Base-by-base conservation (phyloP, 2,113 vertebrate species). In the Ptilonorhynchus violaceus region DNA sequence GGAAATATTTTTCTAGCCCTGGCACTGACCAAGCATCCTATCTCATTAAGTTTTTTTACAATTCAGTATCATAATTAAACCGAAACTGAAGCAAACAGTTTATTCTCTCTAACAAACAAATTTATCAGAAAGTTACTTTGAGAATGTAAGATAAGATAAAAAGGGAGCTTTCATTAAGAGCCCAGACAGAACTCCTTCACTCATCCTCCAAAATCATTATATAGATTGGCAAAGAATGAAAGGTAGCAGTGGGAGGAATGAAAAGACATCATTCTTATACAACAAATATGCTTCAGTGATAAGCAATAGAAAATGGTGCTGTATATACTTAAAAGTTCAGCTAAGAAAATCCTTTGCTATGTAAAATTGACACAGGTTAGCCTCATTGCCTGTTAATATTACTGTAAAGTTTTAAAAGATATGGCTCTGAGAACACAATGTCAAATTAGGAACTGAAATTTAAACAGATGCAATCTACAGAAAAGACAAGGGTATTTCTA, bases 181-280 rank as follows among this genome's bases (percentile, higher is more conserved):
- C 39, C 68, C 39, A 89, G 83, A 78, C 56, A 91, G 22, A 84
- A 14, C 59, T 80, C 82, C 70, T 85, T 90, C 82, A 85, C 79
- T 94, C 72, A 92, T 70, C 46, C 82, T 96, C 67, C 63, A 86
- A 70, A 84, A 67, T 78, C 62, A 74, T 93, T 70, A 85, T 80
- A 27, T 42, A 86, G 76, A 96, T 69, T 88, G 89, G 82, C 73
- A 85, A 90, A 94, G 77, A 94, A 95, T 81, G 69, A 92, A 96
- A 97, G 74, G 79, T 92, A 94, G 78, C 24, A 55, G 81, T 35
- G 78, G 95, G 64, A 96, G 82, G 76, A 97, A 96, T 96, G 81
- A 92, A 95, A 83, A 94, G 80, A 93, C 72, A 82, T 41, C 6
- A 46, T 88, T 93, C 94, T 97, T 93, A 85, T 11, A 80, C 70